These are phyloP conservation scores for Myoxocephalus aenaeus DNA, from an alignment of 2,797 vertebrate species.

Conservation along the genomic window DNA sequence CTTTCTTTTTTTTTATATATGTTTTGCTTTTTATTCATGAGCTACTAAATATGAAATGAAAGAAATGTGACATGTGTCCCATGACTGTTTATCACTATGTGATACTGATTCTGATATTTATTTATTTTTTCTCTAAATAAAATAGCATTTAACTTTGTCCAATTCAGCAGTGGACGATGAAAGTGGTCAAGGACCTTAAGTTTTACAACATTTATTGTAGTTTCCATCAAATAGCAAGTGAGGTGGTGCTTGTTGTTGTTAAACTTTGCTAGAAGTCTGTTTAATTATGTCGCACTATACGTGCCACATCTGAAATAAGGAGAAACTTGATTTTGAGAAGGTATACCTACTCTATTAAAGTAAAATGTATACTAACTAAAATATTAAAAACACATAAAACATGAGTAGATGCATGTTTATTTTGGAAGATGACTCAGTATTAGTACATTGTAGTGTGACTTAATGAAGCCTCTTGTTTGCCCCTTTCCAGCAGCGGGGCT, in stretches of 20 bases:
- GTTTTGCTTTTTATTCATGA: neutral
- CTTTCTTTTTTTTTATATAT: neutral
- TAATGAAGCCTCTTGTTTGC: constrained; percentile 18
- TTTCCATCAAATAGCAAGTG: neutral
- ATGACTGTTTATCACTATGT: neutral
- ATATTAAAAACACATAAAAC: neutral
- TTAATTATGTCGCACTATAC: neutral
- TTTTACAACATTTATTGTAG: constrained; percentile 9
- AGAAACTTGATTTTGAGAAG: constrained; percentile 4
- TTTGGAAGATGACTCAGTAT: neutral
- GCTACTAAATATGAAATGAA: neutral
- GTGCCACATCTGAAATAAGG: neutral
- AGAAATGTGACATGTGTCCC: neutral
- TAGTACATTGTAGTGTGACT: neutral
- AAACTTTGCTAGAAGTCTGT: neutral
- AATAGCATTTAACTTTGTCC: neutral
- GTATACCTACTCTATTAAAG: neutral
- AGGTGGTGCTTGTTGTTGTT: neutral
- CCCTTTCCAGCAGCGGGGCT: constrained; percentile 74
- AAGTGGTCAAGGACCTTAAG: neutral
- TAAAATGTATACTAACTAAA: neutral
- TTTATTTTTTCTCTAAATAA: neutral
- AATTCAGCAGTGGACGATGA: neutral
- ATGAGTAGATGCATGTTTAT: neutral
- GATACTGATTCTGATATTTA: neutral